Base-by-base conservation (phyloP, 2,113 vertebrate species). In the Philantomba maxwellii region DNA sequence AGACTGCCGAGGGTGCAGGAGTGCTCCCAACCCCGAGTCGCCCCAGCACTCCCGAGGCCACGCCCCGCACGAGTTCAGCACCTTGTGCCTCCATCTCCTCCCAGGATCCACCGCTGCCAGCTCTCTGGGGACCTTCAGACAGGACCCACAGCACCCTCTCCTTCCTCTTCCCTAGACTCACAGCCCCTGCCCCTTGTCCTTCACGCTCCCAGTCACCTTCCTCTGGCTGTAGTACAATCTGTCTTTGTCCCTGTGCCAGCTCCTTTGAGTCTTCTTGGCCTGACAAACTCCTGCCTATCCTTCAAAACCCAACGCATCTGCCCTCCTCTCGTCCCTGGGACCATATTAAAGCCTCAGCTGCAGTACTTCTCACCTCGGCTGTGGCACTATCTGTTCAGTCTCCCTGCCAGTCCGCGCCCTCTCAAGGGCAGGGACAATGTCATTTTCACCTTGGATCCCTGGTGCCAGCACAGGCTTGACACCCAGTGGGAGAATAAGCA, bases 11-110 rank as follows among this genome's bases (percentile, higher is more conserved):
- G 17, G 36, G 30, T 21, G 30, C 21, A 4, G 75, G 25, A 60
- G n/a, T 5, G 7, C 23, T 43, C 53, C 60, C 33, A 60, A 8
- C 12, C 8, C 43, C 11, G 5, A n/a, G 0, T 36, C 0, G 0
- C 3, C 30, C 47, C 11, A 26, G 14, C 9, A 19, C 23, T 9
- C 47, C 7, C 5, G 1, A 83, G 70, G 36, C 51, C 87, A 70
- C 9, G 3, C 10, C 43, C 39, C 26, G 2, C 73, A 70, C 75
- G 13, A 84, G 25, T 15, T 47, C 53, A 85, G 33, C 66, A 75
- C 51, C 39, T 33, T 26, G 6, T 19, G 19, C 49, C 25, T 39
- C 60, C 43, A 19, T 43, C 81, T 73, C 62, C 51, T 39, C 66
- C 39, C 19, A n/a, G 55, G 73, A 58, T 33, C 51, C 39, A 16